Base-by-base conservation (phyloP, 2,113 vertebrate species). In the Prochilodus magdalenae region DNA sequence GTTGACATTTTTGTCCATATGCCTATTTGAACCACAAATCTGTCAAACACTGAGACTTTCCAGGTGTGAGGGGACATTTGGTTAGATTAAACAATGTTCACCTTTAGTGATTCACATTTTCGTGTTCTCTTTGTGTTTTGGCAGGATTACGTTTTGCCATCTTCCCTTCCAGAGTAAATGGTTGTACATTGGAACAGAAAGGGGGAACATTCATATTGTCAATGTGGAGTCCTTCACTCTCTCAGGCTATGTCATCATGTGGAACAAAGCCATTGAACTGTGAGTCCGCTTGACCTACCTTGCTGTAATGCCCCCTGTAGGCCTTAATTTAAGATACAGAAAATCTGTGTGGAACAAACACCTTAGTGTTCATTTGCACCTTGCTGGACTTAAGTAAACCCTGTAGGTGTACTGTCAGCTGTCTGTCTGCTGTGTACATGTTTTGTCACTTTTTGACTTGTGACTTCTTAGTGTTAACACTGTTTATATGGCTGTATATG, bases 221-320 rank as follows among this genome's bases (percentile, higher is more conserved):
- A 99, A 99, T 81, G 97, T 99, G 94, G 98, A 99, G 94, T 98
- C 96, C 93, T 99, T 99, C 93, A 96, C 96, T 75, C 98, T 99
- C 95, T 99, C 98, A 94, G 98, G 98, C 95, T 99, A 99, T 80
- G 97, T 99, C 91, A 98, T 99, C 93, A 99, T 99, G 98, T 99
- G 98, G 98, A 99, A 99, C 95, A 99, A 99, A 98, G 98, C 98
- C 97, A 99, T 99, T 84, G 98, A 99, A 95, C 94, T 99, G 98
- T 99, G 89, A 99, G 98, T 96, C 57, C 78, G 73, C 88, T 49
- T 63, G 59, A 55, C 6, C 11, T 59, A 4, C 24, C 40, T 20
- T 24, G 26, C 30, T 79, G 15, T 26, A 73, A 53, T 20, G 27
- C n/a, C 30, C 59, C 24, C 11, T 65, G 5, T 44, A 44, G 40